phyloP scores from a whole-genome alignment of 2,797 vertebrate genomes.

The Miichthys miiuy region DNA sequence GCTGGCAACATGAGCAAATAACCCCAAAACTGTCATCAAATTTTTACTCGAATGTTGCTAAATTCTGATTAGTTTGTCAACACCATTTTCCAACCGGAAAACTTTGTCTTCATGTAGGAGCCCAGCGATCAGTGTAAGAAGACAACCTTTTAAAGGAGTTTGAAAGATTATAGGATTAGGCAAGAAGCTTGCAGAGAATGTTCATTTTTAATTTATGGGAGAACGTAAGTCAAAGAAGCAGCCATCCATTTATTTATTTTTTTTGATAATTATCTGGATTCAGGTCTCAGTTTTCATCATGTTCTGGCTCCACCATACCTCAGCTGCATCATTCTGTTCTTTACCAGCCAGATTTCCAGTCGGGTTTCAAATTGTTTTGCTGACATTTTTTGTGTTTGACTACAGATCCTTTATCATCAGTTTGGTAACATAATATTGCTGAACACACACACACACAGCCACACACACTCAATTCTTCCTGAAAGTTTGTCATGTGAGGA shows the following conservation, averaged over 20 bases:
- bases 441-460: too few relatives aligned
- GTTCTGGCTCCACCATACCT: too few relatives aligned
- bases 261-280: neutral
- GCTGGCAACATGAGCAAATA: neutral
- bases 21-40: neutral
- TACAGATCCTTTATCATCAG: too few relatives aligned
- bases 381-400: neutral
- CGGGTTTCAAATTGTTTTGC: neutral
- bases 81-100: neutral
- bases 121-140: neutral
- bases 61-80: neutral
- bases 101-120: too few relatives aligned
- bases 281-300: neutral
- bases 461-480: too few relatives aligned
- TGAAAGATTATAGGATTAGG: neutral
- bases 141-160: neutral
- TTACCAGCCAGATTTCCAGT: neutral
- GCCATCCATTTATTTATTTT: neutral
- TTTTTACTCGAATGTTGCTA: neutral
- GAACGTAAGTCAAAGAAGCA: conserved; percentile 2
- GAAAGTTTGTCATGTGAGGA: too few relatives aligned
- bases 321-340: neutral
- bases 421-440: too few relatives aligned
- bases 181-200: neutral
- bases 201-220: neutral